Evolutionary conservation across 2,888 invertebrate species (phyloP).

Genomic region (Brachynemurus nebulosus): DNA sequence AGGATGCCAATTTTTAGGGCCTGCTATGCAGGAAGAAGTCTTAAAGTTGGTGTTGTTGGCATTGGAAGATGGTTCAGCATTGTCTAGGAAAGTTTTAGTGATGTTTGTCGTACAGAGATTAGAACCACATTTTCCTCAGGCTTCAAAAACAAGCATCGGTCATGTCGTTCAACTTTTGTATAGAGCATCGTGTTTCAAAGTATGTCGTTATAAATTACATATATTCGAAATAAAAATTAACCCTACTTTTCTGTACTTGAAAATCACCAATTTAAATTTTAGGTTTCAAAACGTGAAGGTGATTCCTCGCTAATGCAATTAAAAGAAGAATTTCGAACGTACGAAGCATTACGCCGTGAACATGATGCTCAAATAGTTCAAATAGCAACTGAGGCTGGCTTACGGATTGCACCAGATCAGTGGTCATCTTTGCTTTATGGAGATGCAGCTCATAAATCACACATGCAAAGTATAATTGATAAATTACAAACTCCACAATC

Average conservation of each 20-base stretch:
- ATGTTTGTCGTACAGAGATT: slow-evolving; percentile 97
- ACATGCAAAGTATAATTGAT: slow-evolving; percentile 91
- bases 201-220: slow-evolving; percentile 26
- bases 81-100: slow-evolving; percentile 88
- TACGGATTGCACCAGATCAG: slow-evolving; percentile 94
- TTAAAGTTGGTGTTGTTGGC: slow-evolving; percentile 85
- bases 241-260: not conserved
- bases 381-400: slow-evolving; percentile 93
- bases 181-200: slow-evolving; percentile 96
- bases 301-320: slow-evolving; percentile 97
- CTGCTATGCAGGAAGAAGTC: slow-evolving; percentile 99
- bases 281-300: slow-evolving; percentile 91
- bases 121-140: slow-evolving; percentile 89
- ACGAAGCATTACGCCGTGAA: slow-evolving; percentile 83
- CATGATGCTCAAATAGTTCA: slow-evolving; percentile 98
- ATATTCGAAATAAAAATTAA: not conserved
- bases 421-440: slow-evolving; percentile 96
- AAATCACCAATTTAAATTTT: slow-evolving; percentile 11
- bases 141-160: slow-evolving; percentile 97
- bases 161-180: slow-evolving; percentile 97
- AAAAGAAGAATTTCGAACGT: slow-evolving; percentile 91
- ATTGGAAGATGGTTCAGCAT: slow-evolving; percentile 85
- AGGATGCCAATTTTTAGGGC: slow-evolving; percentile 96
- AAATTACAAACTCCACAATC: slow-evolving; percentile 89
- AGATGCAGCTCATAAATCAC: slow-evolving; percentile 87